Evolutionary conservation across 2,888 invertebrate species (phyloP), one percentile per base, ranked within the genome.

Genomic region (Alsophila aescularia): DNA sequence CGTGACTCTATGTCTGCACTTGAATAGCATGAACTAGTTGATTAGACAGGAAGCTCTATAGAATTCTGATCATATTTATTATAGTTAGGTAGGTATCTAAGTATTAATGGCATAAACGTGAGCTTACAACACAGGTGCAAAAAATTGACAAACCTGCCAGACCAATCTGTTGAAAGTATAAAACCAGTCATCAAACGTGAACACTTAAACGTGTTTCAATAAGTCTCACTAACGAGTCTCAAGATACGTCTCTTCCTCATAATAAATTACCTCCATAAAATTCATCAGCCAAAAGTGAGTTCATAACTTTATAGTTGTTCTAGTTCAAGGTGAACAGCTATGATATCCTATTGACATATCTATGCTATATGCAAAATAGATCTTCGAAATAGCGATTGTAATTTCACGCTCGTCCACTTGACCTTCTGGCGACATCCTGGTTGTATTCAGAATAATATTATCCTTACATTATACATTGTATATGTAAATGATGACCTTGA

Each of bases 351-450:
- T n/a, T n/a, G n/a, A n/a, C n/a, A n/a, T n/a, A n/a, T n/a, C n/a
- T n/a, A n/a, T n/a, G n/a, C n/a, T 36, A 51, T 27, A 48, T 47
- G 12, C 40, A 41, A 40, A 57, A 41, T 44, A 39, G 48, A 24
- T 52, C 31, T 29, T 39, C 40, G 15, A 36, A 14, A 39, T 29
- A 31, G 44, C 21, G 49, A 57, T 57, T 57, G 39, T 56, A 44
- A 52, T 66, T 59, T 68, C 62, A 50, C 64, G 66, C 60, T 49
- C 67, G 62, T 53, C 71, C 58, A 61, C 64, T 57, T 75, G 84
- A 77, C 87, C 86, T 88, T 88, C 73, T 69, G 53, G 55, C 54
- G 45, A 82, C 77, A 88, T 88, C 88, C 88, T 88, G 87, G 83
- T 86, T 57, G 64, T 69, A 73, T 72, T 64, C 52, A 52, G 69